Conservation (phyloP, 2,797 vertebrate species). For the Falco cherrug region DNA sequence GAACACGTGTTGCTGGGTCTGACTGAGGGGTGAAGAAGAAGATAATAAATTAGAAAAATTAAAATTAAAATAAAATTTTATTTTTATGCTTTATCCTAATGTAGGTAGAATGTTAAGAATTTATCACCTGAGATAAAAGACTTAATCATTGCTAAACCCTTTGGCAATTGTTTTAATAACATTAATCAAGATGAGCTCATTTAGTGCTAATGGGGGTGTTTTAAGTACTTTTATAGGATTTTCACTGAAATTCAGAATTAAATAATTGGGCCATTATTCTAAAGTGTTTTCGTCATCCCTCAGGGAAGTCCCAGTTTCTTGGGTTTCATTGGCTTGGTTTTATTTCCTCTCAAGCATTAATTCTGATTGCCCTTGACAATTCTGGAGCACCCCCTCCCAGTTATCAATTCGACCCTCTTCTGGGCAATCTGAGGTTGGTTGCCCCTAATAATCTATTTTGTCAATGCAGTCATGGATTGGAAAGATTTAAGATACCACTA, state of each 20-base stretch:
- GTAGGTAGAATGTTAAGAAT: slow-evolving; percentile 37
- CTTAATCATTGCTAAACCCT: slow-evolving; percentile 61
- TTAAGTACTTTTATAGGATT: slow-evolving; percentile 71
- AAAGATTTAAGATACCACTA: slow-evolving; percentile 30
- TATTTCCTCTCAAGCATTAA: slow-evolving; percentile 45
- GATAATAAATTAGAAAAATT: not conserved
- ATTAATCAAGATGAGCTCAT: slow-evolving; percentile 71
- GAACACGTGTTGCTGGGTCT: not conserved
- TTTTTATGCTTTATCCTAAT: slow-evolving; percentile 33
- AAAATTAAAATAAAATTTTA: slow-evolving; percentile 21
- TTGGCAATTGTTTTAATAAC: slow-evolving; percentile 66
- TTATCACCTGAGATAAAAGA: slow-evolving; percentile 66
- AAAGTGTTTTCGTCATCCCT: slow-evolving; percentile 58
- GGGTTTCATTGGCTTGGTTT: slow-evolving; percentile 33
- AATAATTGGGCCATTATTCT: slow-evolving; percentile 68
- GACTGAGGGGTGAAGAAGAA: not conserved
- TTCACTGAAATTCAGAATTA: slow-evolving; percentile 72
- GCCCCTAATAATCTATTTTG: slow-evolving; percentile 31
- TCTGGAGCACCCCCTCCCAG: not conserved
- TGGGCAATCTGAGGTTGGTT: slow-evolving; percentile 20
- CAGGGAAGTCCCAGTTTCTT: slow-evolving; percentile 54
- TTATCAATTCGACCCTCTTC: slow-evolving; percentile 47
- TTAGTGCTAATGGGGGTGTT: slow-evolving; percentile 55
- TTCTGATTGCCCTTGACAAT: slow-evolving; percentile 27
- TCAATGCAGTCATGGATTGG: not conserved